Evolutionary conservation across 2,113 vertebrate species (phyloP).

Genomic region (Elaphurus davidianus): DNA sequence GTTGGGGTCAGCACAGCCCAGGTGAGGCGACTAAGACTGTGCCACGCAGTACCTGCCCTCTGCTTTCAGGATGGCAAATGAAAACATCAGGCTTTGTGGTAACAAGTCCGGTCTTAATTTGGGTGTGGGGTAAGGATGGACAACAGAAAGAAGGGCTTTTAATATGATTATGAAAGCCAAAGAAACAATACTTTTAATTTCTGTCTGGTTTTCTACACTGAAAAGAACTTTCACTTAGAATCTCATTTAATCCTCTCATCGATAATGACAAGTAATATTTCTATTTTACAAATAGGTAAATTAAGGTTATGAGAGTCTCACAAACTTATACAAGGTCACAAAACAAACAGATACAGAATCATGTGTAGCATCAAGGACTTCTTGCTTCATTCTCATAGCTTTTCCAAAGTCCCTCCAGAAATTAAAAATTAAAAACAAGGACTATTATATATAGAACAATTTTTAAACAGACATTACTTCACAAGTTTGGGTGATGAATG

Average conservation of each 20-base stretch:
- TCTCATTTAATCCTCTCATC: background rate
- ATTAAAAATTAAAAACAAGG: conserved; percentile 6
- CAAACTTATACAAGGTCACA: background rate
- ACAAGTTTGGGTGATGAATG: background rate
- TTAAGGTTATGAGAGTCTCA: background rate
- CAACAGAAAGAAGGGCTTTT: background rate
- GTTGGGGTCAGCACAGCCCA: background rate
- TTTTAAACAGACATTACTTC: background rate
- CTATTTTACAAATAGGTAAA: background rate
- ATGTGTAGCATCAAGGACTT: background rate
- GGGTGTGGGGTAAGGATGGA: background rate
- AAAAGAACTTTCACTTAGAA: background rate
- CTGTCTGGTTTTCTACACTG: background rate
- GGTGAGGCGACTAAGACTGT: background rate
- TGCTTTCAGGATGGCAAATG: no score
- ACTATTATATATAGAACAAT: background rate
- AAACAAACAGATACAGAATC: background rate
- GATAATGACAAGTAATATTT: background rate
- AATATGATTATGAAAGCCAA: background rate
- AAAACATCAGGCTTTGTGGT: background rate
- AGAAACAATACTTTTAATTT: background rate
- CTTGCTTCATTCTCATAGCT: background rate
- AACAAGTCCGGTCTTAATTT: background rate
- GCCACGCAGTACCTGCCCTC: background rate
- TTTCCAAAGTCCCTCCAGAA: background rate